A percentile compares a stretch with the other conserved stretches of the same genome.
phyloP scores from a whole-genome alignment of 2,888 invertebrate genomes.

The Drosophila borealis region DNA sequence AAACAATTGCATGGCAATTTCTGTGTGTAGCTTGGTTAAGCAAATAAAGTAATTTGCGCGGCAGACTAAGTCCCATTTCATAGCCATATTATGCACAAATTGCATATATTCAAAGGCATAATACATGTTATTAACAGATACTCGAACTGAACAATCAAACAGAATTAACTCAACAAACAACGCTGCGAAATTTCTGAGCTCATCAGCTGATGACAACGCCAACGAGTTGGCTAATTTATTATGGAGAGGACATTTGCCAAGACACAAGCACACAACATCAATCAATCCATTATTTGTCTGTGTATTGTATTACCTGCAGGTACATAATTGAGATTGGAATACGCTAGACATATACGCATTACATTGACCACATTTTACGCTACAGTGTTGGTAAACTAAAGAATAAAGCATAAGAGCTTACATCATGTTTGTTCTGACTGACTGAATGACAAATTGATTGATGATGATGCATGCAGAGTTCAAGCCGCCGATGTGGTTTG shows the following conservation, averaged over 20 bases:
- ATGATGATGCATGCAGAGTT: neutral
- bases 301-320: neutral
- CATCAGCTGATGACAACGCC: neutral
- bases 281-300: conserved; percentile 12
- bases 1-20: conserved; percentile 13
- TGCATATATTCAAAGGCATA: neutral
- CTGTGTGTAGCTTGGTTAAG: conserved; percentile 41
- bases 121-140: neutral
- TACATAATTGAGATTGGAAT: conserved; percentile 10
- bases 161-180: conserved; percentile 12
- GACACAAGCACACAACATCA: conserved; percentile 9
- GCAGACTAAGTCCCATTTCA: neutral
- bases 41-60: conserved; percentile 37
- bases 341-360: conserved; percentile 1
- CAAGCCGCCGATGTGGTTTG: neutral
- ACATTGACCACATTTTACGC: neutral
- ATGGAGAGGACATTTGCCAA: conserved; percentile 1
- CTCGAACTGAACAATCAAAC: neutral
- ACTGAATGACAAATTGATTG: neutral
- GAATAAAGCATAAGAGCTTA: neutral
- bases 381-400: too few relatives aligned
- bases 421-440: too few relatives aligned
- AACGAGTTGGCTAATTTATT: conserved; percentile 4
- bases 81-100: neutral
- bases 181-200: conserved; percentile 5